Base-by-base conservation (phyloP, 2,797 vertebrate species). In the Sebastolobus alascanus region DNA sequence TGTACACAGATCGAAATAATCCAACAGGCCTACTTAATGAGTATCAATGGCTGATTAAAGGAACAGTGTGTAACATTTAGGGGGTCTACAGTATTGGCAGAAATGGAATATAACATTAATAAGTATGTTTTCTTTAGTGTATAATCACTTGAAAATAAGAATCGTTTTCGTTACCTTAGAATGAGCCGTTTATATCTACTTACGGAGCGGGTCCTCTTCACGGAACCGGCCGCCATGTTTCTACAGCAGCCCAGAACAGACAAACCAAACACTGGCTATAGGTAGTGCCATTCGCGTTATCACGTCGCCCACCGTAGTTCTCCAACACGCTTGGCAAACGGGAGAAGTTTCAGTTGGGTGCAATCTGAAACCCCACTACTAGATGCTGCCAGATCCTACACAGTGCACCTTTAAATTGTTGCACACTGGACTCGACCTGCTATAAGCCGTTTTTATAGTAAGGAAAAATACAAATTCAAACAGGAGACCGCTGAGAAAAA, bases 1-100 rank as follows among this genome's bases (percentile, higher is more conserved):
- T 69, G 52, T 70, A 43, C 60, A 77, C 56, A 65, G 31, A 63
- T 29, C 13, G 33, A 55, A n/a, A 37, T 31, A 35, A 63, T 38
- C 9, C 1, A 50, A 73, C 58, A 12, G 6, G 1, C 40, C 20
- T 16, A 4, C 8, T 35, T 18, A n/a, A 8, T 27, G 11, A 18
- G 18, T 14, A 46, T 16, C 2, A 50, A 38, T 61, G 40, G 27
- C 13, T 52, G 46, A 52, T 52, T 52, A 52, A 52, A 52, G 46
- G 46, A 52, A 52, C 46, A 52, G 46, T 52, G 18, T 52, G 46
- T 52, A 52, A 52, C 46, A 52, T 52, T 52, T 52, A 0, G 46
- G 46, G 46, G 46, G 18, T n/a, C 18, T 52, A 52, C 46, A 52
- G 18, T 52, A 52, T 52, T 52, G 0, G 46, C 46, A 52, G 18